Conservation (phyloP, 2,888 invertebrate genomes). For the Drosophila ochracea region DNA sequence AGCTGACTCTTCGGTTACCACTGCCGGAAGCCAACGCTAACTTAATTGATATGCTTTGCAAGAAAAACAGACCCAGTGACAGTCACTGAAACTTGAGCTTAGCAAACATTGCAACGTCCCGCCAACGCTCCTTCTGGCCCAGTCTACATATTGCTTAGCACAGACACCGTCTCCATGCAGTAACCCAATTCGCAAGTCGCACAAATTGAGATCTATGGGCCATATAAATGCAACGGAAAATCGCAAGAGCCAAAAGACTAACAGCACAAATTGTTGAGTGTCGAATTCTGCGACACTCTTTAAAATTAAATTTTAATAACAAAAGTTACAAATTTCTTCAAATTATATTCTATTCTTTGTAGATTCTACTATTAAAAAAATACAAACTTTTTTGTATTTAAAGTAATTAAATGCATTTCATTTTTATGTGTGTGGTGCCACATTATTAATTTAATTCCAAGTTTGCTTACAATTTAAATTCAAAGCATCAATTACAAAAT, state of each 20-base stretch:
- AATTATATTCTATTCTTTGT: not conserved
- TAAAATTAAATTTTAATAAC: not conserved
- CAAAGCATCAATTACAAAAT: not conserved
- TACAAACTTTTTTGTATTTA: not conserved
- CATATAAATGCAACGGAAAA: conserved; percentile 52
- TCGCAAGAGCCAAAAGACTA: conserved; percentile 32
- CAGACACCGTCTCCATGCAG: conserved; percentile 23
- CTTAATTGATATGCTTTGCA: conserved; percentile 73
- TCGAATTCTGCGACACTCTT: conserved; percentile 35
- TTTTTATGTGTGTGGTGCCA: not conserved
- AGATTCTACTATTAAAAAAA: not conserved
- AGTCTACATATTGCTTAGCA: conserved; percentile 39
- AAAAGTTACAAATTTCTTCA: not conserved
- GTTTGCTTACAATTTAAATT: not conserved
- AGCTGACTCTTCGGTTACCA: conserved; percentile 43
- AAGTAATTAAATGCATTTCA: not conserved
- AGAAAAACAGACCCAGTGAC: conserved; percentile 63
- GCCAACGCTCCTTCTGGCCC: conserved; percentile 19
- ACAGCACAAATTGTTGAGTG: not conserved
- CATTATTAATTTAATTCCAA: not conserved
- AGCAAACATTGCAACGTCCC: conserved; percentile 37
- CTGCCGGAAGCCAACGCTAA: conserved; percentile 50
- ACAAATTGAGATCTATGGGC: conserved; percentile 68
- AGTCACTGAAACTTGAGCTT: conserved; percentile 62
- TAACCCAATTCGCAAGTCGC: conserved; percentile 56